Base-by-base conservation (phyloP, 1,140 invertebrate genomes). In the Forficula auricularia region DNA sequence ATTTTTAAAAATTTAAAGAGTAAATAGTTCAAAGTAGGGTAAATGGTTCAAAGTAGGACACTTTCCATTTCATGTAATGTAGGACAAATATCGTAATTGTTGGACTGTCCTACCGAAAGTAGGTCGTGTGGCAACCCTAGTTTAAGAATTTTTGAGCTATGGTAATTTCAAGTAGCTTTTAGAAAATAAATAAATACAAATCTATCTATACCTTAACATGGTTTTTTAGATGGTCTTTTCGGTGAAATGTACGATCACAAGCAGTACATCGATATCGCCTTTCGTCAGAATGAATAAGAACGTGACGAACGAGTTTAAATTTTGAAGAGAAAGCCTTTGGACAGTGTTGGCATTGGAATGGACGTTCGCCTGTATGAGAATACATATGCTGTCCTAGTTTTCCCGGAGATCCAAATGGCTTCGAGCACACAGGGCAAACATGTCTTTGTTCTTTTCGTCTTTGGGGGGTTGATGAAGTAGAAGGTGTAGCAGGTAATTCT, bases 161-260 rank as follows among this genome's bases (percentile, higher is more conserved):
- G n/a, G n/a, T n/a, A n/a, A n/a, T n/a, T n/a, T n/a, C n/a, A n/a
- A n/a, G n/a, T n/a, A n/a, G n/a, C n/a, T n/a, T n/a, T n/a, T n/a
- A n/a, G n/a, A n/a, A n/a, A n/a, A n/a, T n/a, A n/a, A n/a, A n/a
- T n/a, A n/a, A n/a, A n/a, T n/a, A 27, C 22, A 27, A 27, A 27
- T 27, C 4, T 6, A 27, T 4, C 10, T 30, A 19, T 19, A 73
- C 68, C 57, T 72, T 65, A 6, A 69, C 66, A 62, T 81, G 78
- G 50, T 79, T 79, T 41, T 73, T 70, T 37, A 82, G 63, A 55
- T 82, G 79, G 58, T 79, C 77, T 62, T 81, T 81, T 39, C 77
- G 61, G 55, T 77, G 75, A 55, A 80, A 82, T 44, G 71, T 74
- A 52, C 75, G 69, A 42, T 73, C 68, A 58, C 79, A 82, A 45